Evolutionary conservation across 1,140 invertebrate species (phyloP), one percentile per base, ranked within the genome.

Genomic region (Tetraneura akinire): DNA sequence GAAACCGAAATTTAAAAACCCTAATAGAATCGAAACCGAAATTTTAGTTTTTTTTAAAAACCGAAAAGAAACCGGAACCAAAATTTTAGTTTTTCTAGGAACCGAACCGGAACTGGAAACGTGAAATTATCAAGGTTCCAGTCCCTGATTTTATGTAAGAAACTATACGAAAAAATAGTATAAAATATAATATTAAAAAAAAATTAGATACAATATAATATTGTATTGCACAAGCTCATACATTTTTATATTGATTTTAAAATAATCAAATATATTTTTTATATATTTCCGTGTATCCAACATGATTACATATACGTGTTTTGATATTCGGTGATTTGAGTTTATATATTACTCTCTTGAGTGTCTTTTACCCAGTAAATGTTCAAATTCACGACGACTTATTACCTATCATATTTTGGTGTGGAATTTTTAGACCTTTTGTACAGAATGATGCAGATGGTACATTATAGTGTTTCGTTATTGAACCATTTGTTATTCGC

Each of bases 281-380:
- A n/a, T n/a, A 23, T 68, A 68, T 29, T 68, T 68, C 42, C n/a
- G 37, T 26, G n/a, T 45, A 45, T 23, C 64, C 18, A 68, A n/a
- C n/a, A 68, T 71, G 21, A 49, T 47, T 26, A 13, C 14, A 26
- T 42, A n/a, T n/a, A 68, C 37, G n/a, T 42, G 64, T 68, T n/a
- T 68, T 45, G 32, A 11, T 29, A 14, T 49, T 51, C 51, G 21
- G 45, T 32, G 32, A 26, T 49, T 51, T 26, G 21, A 71, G 29
- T 71, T 49, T 71, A n/a, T 66, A 66, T 42, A 66, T 49, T 51
- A 71, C 51, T 71, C 68, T 6, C 68, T 29, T 6, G 68, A 23
- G 68, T 26, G 26, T 51, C 26, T 21, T 71, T 45, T 71, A 71
- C 47, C 68, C 68, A 23, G 14, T 71, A 71, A 71, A 71, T 71